These are phyloP conservation scores for Penelope pileata DNA, from an alignment of 2,113 vertebrate genomes.

Conservation along the genomic window DNA sequence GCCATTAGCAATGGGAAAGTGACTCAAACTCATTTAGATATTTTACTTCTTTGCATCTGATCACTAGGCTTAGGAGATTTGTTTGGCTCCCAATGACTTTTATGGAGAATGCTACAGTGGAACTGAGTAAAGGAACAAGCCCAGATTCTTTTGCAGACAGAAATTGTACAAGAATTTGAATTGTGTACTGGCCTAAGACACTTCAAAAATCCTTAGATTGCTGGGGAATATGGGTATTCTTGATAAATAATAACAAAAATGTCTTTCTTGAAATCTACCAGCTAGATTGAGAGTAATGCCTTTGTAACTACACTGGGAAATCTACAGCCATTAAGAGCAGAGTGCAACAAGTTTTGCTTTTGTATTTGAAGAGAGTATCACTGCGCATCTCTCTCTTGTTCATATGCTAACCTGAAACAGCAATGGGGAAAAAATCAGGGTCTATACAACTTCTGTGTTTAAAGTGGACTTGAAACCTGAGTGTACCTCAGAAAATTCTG, in stretches of 20 bases:
- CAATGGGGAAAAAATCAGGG: neutral
- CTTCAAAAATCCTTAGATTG: neutral
- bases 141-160: neutral
- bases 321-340: neutral
- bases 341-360: neutral
- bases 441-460: rapidly evolving
- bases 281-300: neutral
- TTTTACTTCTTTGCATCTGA: neutral
- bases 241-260: neutral
- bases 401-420: neutral
- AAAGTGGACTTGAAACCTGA: neutral
- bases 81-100: neutral
- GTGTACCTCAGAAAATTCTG: neutral
- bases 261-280: neutral
- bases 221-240: neutral
- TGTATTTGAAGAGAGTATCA: neutral
- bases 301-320: neutral
- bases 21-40: neutral
- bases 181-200: neutral
- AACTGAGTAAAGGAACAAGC: rapidly evolving
- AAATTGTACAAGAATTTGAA: neutral
- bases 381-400: neutral
- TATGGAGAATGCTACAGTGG: neutral
- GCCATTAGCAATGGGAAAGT: neutral
- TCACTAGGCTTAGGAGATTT: neutral